These are phyloP conservation scores for Tachyglossus aculeatus DNA, from an alignment of 2,797 vertebrate species.

Conservation along the genomic window DNA sequence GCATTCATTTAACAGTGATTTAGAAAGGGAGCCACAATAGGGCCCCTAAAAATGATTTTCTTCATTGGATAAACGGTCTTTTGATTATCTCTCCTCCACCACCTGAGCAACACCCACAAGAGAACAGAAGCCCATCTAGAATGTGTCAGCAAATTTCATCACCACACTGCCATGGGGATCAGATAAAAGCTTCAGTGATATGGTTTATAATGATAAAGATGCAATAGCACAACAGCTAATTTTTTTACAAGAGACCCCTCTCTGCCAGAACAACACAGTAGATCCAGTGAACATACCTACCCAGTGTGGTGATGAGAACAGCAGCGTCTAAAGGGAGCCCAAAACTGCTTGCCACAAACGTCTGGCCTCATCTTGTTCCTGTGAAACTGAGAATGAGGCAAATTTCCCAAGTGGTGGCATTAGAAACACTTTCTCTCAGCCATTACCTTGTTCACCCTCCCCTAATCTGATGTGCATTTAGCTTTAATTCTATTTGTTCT, in stretches of 20 bases:
- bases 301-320: neutral
- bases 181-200: neutral
- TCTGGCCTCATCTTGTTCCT: too few species aligned
- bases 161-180: neutral
- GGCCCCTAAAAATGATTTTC: neutral
- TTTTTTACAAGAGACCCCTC: neutral
- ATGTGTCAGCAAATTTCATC: neutral
- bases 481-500: too few species aligned
- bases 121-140: neutral
- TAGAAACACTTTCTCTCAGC: too few species aligned
- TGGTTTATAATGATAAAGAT: neutral
- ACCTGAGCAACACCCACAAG: neutral
- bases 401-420: too few species aligned
- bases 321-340: too few species aligned
- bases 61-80: neutral
- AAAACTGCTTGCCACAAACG: too few species aligned
- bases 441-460: too few species aligned
- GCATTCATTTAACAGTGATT: conserved; percentile 11
- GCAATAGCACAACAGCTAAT: neutral
- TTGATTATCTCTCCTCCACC: neutral
- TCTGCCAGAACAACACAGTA: neutral
- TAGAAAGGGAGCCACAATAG: conserved; percentile 1
- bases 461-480: too few species aligned
- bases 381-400: too few species aligned
- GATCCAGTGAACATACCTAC: neutral